These are phyloP conservation scores for Tetheella fluctuosa DNA, from an alignment of 2,888 invertebrate species.

Conservation along the genomic window DNA sequence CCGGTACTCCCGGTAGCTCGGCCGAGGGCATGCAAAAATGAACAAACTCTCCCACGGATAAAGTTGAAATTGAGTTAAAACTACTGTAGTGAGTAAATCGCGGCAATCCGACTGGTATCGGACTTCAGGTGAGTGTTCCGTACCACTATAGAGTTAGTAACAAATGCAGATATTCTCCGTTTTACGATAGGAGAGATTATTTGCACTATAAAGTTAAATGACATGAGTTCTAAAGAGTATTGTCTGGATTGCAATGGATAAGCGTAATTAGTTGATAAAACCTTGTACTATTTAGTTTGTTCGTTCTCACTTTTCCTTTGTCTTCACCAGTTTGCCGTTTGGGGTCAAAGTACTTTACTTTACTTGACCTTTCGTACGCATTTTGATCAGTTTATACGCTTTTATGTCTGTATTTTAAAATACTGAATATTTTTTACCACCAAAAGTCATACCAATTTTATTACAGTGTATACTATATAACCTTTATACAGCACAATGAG, in stretches of 20 bases:
- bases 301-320: too few species aligned
- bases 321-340: too few species aligned
- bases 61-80: constrained; percentile 36
- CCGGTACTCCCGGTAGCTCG: constrained; percentile 23
- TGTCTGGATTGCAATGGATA: neutral
- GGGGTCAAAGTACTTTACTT: too few species aligned
- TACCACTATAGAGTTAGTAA: neutral
- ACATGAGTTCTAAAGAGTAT: neutral
- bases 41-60: constrained; percentile 30
- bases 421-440: too few species aligned
- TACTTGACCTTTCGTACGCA: too few species aligned
- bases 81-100: constrained; percentile 9
- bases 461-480: neutral
- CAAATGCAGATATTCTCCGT: neutral
- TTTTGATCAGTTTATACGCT: too few species aligned
- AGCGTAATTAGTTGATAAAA: too few species aligned
- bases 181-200: neutral
- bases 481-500: neutral
- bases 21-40: constrained; percentile 23
- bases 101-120: constrained; percentile 2
- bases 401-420: too few species aligned
- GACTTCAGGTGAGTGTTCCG: constrained; percentile 11
- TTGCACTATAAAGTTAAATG: neutral
- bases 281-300: too few species aligned
- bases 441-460: neutral